Percentiles rank a stretch among this genome's conserved stretches.
Conservation (phyloP, 1,140 invertebrate genomes). For the Physella acuta region DNA sequence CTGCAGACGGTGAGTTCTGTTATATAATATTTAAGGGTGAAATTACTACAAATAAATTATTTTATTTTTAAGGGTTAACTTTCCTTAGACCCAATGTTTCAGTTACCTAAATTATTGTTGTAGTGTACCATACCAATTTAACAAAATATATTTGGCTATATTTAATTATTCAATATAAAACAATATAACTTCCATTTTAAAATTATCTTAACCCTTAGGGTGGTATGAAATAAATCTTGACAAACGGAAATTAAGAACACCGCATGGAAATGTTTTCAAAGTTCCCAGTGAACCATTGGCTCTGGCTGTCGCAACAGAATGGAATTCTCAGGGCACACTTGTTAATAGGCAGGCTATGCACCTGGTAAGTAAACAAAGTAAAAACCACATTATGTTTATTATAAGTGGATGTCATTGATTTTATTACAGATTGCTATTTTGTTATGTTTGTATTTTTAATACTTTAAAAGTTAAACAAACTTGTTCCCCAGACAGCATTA, state of each 20-base stretch:
- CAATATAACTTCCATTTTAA: neutral
- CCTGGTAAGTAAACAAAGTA: too few species aligned
- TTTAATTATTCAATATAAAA: neutral
- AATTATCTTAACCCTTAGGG: constrained; percentile 33
- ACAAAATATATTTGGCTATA: neutral
- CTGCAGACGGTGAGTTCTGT: constrained; percentile 44
- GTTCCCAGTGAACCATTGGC: constrained; percentile 86
- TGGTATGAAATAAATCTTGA: constrained; percentile 75
- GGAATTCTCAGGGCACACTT: constrained; percentile 76
- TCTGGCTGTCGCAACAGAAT: constrained; percentile 86
- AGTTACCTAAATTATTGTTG: neutral
- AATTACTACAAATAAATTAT: neutral
- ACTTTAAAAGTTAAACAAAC: too few species aligned
- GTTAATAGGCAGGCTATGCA: constrained; percentile 84
- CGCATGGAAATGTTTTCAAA: constrained; percentile 74
- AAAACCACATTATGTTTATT: too few species aligned
- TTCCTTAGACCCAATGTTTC: neutral
- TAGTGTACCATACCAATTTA: neutral
- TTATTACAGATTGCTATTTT: neutral
- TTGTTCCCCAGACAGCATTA: constrained; percentile 72
- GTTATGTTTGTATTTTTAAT: neutral
- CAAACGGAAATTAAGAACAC: constrained; percentile 85
- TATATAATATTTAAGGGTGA: neutral
- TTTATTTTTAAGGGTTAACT: neutral
- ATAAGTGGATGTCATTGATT: neutral